Evolutionary conservation across 2,888 invertebrate genomes (phyloP).

Genomic region (Epirrhoe alternata): DNA sequence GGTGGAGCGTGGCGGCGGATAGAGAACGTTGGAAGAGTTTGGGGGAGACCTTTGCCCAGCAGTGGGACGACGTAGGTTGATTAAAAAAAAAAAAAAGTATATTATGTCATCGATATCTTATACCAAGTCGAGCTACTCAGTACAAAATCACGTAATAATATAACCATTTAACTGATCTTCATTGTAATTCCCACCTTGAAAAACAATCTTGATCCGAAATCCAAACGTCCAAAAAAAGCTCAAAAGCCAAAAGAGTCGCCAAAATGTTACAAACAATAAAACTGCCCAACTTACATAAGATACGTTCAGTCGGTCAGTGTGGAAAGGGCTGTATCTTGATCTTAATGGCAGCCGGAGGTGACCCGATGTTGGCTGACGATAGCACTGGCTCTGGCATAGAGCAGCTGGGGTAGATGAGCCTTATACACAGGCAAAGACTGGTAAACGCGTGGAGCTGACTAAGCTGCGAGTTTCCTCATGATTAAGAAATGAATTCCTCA

Average conservation of each 20-base stretch:
- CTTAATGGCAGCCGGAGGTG: constrained; percentile 57
- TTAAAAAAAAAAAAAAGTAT: no score
- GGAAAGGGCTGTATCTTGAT: constrained; percentile 52
- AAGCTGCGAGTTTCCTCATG: not conserved
- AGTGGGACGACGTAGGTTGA: no score
- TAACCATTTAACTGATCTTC: not conserved
- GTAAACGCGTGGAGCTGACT: no score
- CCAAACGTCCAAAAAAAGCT: not conserved
- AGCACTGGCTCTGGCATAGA: constrained; percentile 31
- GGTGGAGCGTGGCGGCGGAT: no score
- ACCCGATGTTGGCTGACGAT: constrained; percentile 57
- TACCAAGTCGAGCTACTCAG: no score
- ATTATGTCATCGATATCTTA: no score
- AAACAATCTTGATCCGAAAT: not conserved
- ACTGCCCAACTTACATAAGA: constrained; percentile 20
- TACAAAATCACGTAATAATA: not conserved
- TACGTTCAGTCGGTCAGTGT: constrained; percentile 45
- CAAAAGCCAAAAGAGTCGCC: not conserved
- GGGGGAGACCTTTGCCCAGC: no score
- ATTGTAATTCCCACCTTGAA: not conserved
- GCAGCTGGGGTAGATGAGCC: constrained; percentile 2
- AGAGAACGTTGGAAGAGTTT: no score
- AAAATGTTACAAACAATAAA: constrained; percentile 24
- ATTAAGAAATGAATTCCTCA: no score
- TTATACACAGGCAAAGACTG: no score